Evolutionary conservation across 2,113 vertebrate genomes (phyloP).

Genomic region (Xenus cinereus): DNA sequence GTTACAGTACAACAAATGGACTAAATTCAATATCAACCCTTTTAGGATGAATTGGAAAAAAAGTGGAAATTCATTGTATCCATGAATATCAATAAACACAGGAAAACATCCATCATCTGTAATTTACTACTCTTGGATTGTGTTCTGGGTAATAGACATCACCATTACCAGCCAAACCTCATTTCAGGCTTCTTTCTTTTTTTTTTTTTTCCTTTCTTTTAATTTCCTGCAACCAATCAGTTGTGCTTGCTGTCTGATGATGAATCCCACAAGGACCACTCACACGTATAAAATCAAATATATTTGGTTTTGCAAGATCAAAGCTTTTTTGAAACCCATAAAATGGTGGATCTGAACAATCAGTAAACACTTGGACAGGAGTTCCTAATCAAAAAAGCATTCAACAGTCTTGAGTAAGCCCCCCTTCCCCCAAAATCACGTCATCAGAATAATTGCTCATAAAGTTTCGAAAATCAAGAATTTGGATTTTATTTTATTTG

Average conservation of each 20-base stretch:
- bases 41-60: background rate
- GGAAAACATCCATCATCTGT: background rate
- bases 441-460: background rate
- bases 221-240: background rate
- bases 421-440: background rate
- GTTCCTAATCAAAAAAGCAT: background rate
- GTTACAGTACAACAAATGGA: background rate
- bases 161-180: background rate
- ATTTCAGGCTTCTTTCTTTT: background rate
- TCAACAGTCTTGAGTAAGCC: background rate
- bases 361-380: background rate
- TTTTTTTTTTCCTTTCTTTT: background rate
- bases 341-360: background rate
- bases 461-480: background rate
- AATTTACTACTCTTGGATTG: background rate
- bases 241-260: background rate
- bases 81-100: background rate
- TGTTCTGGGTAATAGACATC: background rate
- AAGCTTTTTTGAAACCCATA: background rate
- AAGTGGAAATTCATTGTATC: background rate
- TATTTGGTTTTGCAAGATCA: background rate
- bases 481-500: background rate
- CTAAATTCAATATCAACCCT: background rate
- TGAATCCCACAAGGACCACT: background rate
- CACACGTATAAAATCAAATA: background rate